phyloP scores from a whole-genome alignment of 2,888 invertebrate genomes.

The Osmoderma eremita region DNA sequence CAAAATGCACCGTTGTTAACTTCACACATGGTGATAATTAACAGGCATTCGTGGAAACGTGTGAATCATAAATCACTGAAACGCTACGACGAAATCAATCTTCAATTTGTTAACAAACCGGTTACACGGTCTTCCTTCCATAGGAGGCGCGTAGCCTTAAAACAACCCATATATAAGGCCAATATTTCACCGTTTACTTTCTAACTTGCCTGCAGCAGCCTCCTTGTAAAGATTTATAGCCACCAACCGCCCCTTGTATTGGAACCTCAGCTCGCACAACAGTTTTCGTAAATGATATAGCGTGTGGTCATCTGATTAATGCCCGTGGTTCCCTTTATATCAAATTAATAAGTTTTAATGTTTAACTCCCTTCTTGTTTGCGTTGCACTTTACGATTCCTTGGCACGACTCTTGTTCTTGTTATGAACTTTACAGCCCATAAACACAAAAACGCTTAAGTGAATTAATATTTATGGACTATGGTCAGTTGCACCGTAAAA shows the following conservation, averaged over 20 bases:
- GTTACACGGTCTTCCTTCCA: conserved; percentile 45
- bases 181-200: conserved; percentile 43
- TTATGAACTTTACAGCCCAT: conserved; percentile 44
- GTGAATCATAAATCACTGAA: conserved; percentile 51
- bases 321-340: conserved; percentile 44
- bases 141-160: conserved; percentile 33
- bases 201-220: conserved; percentile 44
- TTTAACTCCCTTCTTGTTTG: conserved; percentile 43
- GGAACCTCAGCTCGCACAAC: conserved; percentile 41
- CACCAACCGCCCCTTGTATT: conserved; percentile 46
- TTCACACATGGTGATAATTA: conserved; percentile 40
- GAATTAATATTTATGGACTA: conserved; percentile 45
- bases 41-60: conserved; percentile 42
- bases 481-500: conserved; percentile 41
- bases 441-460: conserved; percentile 44
- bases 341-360: conserved; percentile 48
- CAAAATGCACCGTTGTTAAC: conserved; percentile 23
- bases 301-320: conserved; percentile 48
- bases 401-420: conserved; percentile 46
- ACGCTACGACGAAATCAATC: conserved; percentile 51
- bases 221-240: conserved; percentile 45
- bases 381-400: conserved; percentile 44
- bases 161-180: conserved; percentile 43
- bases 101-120: conserved; percentile 53
- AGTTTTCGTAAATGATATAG: conserved; percentile 45